Evolutionary conservation across 2,888 invertebrate species (phyloP).

Genomic region (Sthenelais limicola): DNA sequence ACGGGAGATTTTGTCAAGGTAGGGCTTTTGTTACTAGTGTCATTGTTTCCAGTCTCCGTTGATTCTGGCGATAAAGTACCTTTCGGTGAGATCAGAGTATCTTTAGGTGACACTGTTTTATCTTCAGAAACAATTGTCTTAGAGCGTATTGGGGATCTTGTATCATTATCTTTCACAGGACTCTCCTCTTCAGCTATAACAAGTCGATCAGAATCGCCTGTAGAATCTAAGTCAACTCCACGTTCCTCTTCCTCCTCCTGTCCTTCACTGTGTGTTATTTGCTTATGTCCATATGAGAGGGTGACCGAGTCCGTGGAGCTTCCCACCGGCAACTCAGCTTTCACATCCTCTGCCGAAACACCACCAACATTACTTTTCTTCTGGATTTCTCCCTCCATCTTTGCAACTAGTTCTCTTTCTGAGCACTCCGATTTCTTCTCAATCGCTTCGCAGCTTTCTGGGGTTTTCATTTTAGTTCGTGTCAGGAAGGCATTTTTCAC

Average conservation of each 20-base stretch:
- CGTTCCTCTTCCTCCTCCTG: background rate
- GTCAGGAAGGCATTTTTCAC: too few species aligned
- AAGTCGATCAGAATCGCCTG: conserved; percentile 26
- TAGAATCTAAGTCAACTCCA: conserved; percentile 7
- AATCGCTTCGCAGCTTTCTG: too few species aligned
- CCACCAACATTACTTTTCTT: too few species aligned
- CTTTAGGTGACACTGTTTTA: too few species aligned
- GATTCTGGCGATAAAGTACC: too few species aligned
- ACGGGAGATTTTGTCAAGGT: too few species aligned
- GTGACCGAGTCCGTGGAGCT: background rate
- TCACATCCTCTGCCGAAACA: background rate
- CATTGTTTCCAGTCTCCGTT: too few species aligned
- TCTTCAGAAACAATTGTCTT: background rate
- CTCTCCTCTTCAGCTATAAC: conserved; percentile 28
- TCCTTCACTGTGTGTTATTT: background rate
- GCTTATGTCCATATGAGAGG: conserved; percentile 1
- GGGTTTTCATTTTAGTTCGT: too few species aligned
- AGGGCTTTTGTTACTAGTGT: too few species aligned
- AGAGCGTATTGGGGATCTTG: background rate
- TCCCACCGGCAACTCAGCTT: background rate
- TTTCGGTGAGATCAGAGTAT: too few species aligned
- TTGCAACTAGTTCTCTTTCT: too few species aligned
- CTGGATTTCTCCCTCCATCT: too few species aligned
- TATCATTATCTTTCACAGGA: background rate
- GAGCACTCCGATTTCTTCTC: background rate